Evolutionary conservation across 1,140 invertebrate species (phyloP), one percentile per base, ranked within the genome.

Genomic region (Trachymyrmex cornetzi): DNA sequence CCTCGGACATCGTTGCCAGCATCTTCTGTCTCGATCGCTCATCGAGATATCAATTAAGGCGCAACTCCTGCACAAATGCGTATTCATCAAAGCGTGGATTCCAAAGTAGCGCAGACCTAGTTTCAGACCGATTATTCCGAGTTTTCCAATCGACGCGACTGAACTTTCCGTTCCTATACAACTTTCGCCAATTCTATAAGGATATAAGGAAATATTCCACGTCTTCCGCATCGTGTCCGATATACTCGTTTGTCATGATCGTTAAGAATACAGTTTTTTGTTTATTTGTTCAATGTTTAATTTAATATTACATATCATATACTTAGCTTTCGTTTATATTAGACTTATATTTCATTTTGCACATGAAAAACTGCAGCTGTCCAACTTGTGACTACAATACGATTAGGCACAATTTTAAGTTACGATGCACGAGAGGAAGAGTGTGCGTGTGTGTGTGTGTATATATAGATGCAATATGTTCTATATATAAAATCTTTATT

Each of bases 1-100:
- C 59, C 34, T 30, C 67, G 53, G 24, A 72, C 67, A 12, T 16
- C 53, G 67, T 72, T 82, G 38, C 66, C 50, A 59, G 66, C 61
- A 69, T 81, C 48, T 59, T 66, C 61, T 27, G 48, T 80, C 55
- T 38, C 38, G 63, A 69, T 55, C 66, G 34, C 19, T 22, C 80
- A 30, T 72, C 67, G 55, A 48, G 67, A 50, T 82, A 61, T 82
- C 67, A 74, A 72, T 82, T 59, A 82, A 59, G 64, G 44, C 64
- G 59, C 77, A 38, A 79, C 24, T 79, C 4, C n/a, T n/a, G n/a
- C 77, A 38, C 63, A 53, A 59, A 50, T n/a, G 48, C 27, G 27
- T 53, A 79, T 67, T 79, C 61, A 66, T 30, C 61, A 34, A 66
- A 80, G 22, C 64, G 64, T 81, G 30, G 22, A 71, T 27, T 64